Conservation (phyloP, 1,140 invertebrate genomes). For the Globodera rostochiensis region DNA sequence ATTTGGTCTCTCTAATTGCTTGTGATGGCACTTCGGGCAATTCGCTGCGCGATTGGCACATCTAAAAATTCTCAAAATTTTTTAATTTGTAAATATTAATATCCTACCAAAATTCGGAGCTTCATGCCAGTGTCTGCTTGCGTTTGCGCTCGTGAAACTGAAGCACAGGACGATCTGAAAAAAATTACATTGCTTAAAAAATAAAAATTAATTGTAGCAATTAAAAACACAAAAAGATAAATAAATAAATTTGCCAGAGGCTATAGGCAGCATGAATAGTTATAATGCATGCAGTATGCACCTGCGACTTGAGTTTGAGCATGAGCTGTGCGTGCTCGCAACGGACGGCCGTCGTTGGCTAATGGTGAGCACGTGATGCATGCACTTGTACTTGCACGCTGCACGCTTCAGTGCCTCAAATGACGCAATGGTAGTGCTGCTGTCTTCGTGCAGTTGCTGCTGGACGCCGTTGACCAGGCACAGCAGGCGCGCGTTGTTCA, state of each 20-base stretch:
- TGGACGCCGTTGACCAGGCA: conserved; percentile 46
- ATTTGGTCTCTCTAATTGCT: conserved; percentile 47
- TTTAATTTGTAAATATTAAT: neutral
- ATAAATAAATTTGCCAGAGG: no score
- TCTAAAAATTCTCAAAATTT: conserved; percentile 31
- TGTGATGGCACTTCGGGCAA: conserved; percentile 49
- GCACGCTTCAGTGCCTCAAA: conserved; percentile 43
- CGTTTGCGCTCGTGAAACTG: conserved; percentile 1
- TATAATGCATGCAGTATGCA: neutral
- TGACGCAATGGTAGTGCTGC: conserved; percentile 11
- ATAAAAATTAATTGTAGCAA: no score
- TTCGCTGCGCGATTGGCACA: conserved; percentile 55
- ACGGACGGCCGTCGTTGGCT: conserved; percentile 30
- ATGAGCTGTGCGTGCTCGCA: conserved; percentile 32
- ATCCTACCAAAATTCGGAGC: conserved; percentile 20
- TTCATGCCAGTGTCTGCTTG: conserved; percentile 23
- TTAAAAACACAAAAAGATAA: no score
- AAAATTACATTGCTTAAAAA: no score
- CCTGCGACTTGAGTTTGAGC: conserved; percentile 35
- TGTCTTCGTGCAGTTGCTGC: conserved; percentile 35
- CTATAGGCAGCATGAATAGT: no score
- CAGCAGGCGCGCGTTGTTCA: conserved; percentile 50
- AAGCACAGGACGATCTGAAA: conserved; percentile 22
- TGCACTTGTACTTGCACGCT: conserved; percentile 55
- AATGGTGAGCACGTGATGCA: conserved; percentile 54